Base-by-base conservation (phyloP, 2,888 invertebrate genomes). In the Synergus umbraculus region DNA sequence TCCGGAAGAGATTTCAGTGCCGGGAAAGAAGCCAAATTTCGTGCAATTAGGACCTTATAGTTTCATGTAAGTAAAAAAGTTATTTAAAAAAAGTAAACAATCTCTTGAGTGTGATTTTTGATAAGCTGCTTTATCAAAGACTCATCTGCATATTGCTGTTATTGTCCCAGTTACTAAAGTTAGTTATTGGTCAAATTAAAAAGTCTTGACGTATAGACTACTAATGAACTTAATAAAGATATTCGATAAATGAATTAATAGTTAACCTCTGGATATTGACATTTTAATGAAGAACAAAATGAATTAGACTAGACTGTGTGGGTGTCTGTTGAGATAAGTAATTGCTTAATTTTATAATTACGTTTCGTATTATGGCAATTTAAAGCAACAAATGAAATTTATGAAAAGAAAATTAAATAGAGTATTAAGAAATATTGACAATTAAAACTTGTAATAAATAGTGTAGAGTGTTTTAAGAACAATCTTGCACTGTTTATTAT, bases 11-110 rank as follows among this genome's bases (percentile, higher is more conserved):
- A 77, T 92, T 2, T 83, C 69, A 13, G 94, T 95, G 54, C 93
- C 94, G 3, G 94, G 94, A 29, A 93, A 93, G 78, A 95, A 95
- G 84, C 95, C 95, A 0, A 93, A 92, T 66, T 92, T 95, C 46
- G 89, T 86, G 3, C 87, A 92, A 84, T 65, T 91, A 44, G 93
- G 93, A 8, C 93, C 93, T 0, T 93, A 93, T 80, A 90, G 88
- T 43, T 93, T 92, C 80, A 88, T 89, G 93, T 93, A 84, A 88
- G 89, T 85, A 60, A 63, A 22, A 15, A 15, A 4, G 43, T 22
- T 44, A 9, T 18, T 29, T 2, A 2, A 29, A 2, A 29, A 29
- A 29, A 29, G 29, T 29, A 29, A 29, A 29, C 29, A 29, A 29
- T 1, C 29, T 29, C 29, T 29, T 29, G 2, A 29, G 29, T 29